Evolutionary conservation across 2,113 vertebrate genomes (phyloP).

Genomic region (Leucopsar rothschildi): DNA sequence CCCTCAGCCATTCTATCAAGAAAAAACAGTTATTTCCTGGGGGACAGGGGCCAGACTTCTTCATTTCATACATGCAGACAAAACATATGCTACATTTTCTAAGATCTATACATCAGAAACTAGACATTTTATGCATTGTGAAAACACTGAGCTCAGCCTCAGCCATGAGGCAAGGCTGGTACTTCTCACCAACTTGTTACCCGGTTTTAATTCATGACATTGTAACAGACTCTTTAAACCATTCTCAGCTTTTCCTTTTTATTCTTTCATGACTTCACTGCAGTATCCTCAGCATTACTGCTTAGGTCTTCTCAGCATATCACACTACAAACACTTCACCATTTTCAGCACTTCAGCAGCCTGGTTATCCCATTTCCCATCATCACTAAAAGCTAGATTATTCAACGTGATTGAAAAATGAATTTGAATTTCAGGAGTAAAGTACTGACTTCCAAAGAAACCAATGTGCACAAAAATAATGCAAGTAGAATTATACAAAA

Average conservation of each 20-base stretch:
- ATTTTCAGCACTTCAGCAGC: neutral
- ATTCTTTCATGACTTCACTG: neutral
- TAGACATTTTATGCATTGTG: neutral
- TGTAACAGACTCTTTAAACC: neutral
- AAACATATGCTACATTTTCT: neutral
- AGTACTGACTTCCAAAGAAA: neutral
- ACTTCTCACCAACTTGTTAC: neutral
- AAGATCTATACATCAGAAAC: neutral
- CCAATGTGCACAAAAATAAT: rapidly evolving
- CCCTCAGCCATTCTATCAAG: neutral
- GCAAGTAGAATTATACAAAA: neutral
- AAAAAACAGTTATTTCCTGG: neutral
- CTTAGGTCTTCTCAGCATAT: neutral
- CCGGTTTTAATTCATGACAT: neutral
- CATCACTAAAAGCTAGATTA: neutral
- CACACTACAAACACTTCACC: neutral
- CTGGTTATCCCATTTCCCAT: neutral
- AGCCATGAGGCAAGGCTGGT: neutral
- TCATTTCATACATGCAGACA: neutral
- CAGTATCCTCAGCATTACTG: neutral
- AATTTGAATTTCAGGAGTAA: neutral
- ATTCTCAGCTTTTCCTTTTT: neutral
- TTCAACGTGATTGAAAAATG: neutral
- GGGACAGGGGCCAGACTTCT: neutral
- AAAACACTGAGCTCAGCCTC: neutral